A percentile compares a stretch with the other conserved stretches of the same genome.
Evolutionary conservation across 2,113 vertebrate species (phyloP).

Genomic region (Sakesphorus luctuosus): DNA sequence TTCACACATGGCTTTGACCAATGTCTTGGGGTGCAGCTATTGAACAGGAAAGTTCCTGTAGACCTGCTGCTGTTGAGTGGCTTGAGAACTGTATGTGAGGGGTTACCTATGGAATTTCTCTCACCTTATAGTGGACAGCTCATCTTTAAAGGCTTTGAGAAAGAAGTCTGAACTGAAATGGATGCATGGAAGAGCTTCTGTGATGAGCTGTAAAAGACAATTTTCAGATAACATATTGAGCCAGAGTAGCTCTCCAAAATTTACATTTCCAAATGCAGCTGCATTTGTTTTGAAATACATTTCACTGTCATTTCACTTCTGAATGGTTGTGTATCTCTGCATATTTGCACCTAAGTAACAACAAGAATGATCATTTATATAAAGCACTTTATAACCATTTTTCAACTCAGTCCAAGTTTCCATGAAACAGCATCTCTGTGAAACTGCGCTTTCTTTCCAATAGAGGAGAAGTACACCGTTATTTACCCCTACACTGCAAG

Average conservation of each 20-base stretch:
- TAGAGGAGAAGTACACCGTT: conserved; percentile 94
- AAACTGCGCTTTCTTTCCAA: neutral
- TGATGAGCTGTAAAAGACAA: neutral
- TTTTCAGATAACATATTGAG: neutral
- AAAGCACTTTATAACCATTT: neutral
- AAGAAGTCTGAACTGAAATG: neutral
- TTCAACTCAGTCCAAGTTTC: neutral
- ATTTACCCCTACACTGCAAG: conserved; percentile 92
- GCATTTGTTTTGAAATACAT: neutral
- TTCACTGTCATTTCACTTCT: neutral
- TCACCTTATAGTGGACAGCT: neutral
- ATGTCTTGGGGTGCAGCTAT: neutral
- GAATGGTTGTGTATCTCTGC: neutral
- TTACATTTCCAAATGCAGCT: neutral
- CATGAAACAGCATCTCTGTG: neutral
- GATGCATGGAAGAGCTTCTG: neutral
- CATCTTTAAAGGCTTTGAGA: neutral
- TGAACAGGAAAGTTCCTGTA: neutral
- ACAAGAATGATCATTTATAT: neutral
- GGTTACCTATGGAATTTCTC: neutral
- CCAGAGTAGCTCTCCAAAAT: neutral
- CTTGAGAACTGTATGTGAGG: neutral
- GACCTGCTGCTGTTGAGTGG: neutral
- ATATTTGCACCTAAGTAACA: neutral
- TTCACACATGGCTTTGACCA: neutral